Evolutionary conservation across 2,888 invertebrate species (phyloP), one percentile per base, ranked within the genome.

Genomic region (Acronicta aceris): DNA sequence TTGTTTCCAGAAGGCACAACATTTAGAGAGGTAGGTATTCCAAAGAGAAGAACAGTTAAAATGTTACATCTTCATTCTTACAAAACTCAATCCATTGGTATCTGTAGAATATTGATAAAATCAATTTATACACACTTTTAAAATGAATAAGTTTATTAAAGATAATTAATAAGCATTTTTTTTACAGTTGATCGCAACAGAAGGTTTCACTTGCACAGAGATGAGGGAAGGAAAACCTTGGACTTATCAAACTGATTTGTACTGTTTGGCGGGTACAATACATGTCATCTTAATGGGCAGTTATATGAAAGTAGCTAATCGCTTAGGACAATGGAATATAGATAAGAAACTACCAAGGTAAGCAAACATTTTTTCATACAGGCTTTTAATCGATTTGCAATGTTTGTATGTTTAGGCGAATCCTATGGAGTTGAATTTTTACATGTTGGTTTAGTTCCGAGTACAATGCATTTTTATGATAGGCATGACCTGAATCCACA

Each of bases 231-330:
- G 97, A 45, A 96, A 96, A 78, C 98, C 98, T 0, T 99, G 99
- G 99, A 98, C 97, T 40, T 98, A 97, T 89, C 98, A 99, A 94
- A 97, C 98, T 36, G 99, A 99, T 93, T 93, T 98, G 81, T 99
- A 97, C 90, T 98, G 99, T 73, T 92, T 98, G 66, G 98, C 98
- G 50, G 98, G 97, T 13, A 97, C 98, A 10, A 96, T 98, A 72
- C 98, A 99, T 88, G 97, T 98, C 50, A 93, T 99, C 74, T 91
- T 98, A 15, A 97, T 98, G 93, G 98, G 98, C 45, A 97, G 97
- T 83, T 99, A 99, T 88, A 98, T 99, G 97, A 96, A 97, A 81
- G 96, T 97, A 16, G 95, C 95, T 27, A 96, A 96, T 82, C 95
- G 95, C 49, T 92, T 95, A 76, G 95, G 95, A 40, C 95, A 95